Evolutionary conservation across 1,140 invertebrate genomes (phyloP).

Genomic region (Drosophila nigrodunni): DNA sequence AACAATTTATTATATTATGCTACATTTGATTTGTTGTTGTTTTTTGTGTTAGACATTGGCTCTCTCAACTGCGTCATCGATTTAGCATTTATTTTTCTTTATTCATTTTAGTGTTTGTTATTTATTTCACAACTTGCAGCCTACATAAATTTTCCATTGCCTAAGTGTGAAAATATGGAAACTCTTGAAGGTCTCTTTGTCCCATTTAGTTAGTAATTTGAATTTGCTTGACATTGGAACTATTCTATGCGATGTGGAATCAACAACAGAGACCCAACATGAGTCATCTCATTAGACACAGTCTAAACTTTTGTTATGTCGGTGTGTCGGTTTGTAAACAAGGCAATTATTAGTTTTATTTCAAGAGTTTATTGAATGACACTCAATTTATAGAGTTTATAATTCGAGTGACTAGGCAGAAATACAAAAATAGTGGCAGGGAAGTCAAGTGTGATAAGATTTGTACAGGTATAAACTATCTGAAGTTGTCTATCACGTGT

Average conservation of each 20-base stretch:
- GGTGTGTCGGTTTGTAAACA: background rate
- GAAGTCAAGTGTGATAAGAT: background rate
- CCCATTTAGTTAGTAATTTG: constrained; percentile 50
- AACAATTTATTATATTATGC: background rate
- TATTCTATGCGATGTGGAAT: background rate
- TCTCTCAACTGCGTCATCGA: constrained; percentile 43
- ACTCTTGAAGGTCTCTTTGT: constrained; percentile 37
- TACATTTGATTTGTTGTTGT: constrained; percentile 12
- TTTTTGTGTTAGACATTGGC: constrained; percentile 2
- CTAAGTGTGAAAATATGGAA: constrained; percentile 51
- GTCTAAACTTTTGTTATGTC: no score
- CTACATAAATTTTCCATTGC: constrained; percentile 44
- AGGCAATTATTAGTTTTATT: background rate
- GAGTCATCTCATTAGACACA: constrained; percentile 1
- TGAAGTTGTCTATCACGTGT: constrained; percentile 31
- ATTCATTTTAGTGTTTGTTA: constrained; percentile 23
- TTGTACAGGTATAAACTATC: background rate
- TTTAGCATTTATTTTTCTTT: constrained; percentile 24
- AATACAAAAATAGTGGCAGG: background rate
- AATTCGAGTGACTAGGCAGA: background rate
- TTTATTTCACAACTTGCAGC: constrained; percentile 56
- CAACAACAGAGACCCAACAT: background rate
- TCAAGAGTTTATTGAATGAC: background rate
- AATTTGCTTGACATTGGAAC: constrained; percentile 61
- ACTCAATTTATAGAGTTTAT: background rate